Evolutionary conservation across 2,888 invertebrate species (phyloP).

Genomic region (Stegana nigrithorax): DNA sequence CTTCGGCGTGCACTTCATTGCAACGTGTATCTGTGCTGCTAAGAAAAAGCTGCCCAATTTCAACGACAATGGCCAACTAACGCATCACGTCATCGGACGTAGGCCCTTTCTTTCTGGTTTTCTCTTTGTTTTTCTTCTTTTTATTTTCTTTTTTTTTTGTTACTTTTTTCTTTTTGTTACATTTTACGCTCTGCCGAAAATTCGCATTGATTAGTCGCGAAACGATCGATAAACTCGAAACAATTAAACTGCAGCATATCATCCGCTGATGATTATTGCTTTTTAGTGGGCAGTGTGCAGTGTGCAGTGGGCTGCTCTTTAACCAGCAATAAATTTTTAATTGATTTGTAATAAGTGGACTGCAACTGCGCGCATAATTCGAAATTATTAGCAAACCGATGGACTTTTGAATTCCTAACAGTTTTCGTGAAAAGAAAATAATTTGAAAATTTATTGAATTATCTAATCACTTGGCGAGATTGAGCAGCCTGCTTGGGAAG

Average conservation of each 20-base stretch:
- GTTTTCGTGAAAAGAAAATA: constrained; percentile 7
- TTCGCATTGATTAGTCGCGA: constrained; percentile 66
- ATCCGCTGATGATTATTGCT: neutral
- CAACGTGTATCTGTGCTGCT: constrained; percentile 40
- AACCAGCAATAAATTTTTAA: no score
- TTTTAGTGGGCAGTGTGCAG: no score
- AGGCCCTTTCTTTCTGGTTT: constrained; percentile 26
- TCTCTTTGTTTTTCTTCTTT: constrained; percentile 11
- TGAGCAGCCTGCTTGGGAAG: neutral
- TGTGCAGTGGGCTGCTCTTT: no score
- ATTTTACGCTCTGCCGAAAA: constrained; percentile 21
- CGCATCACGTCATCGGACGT: neutral
- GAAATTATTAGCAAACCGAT: constrained; percentile 20
- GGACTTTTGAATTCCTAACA: constrained; percentile 9
- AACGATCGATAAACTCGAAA: constrained; percentile 67
- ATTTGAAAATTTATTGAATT: constrained; percentile 47
- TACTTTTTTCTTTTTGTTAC: constrained; percentile 10
- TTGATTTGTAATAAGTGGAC: no score
- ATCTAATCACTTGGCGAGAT: constrained; percentile 52
- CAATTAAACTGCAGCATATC: no score
- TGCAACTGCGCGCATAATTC: no score
- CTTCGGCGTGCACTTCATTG: constrained; percentile 29
- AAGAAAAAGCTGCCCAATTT: neutral
- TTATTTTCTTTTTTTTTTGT: constrained; percentile 20
- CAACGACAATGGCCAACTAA: neutral